A percentile compares a stretch with the other conserved stretches of the same genome.
Conservation (phyloP, 1,140 invertebrate species). For the Hycleus cichorii region DNA sequence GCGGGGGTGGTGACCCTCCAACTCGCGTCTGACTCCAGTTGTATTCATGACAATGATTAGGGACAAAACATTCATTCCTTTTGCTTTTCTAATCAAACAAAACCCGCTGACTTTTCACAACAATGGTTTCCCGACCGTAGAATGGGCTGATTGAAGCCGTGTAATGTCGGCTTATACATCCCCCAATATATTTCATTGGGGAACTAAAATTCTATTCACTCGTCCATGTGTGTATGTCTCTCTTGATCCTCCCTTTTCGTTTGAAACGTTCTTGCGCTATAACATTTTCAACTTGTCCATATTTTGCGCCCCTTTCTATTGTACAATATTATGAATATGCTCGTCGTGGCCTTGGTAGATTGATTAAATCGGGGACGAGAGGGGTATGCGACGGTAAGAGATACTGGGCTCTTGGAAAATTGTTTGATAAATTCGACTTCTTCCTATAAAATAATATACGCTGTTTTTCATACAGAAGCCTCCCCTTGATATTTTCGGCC, state of each 20-base stretch:
- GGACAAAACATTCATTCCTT: constrained; percentile 29
- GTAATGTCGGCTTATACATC: constrained; percentile 35
- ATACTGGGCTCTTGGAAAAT: no score
- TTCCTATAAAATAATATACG: no score
- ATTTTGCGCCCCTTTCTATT: constrained; percentile 20
- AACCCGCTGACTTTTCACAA: constrained; percentile 38
- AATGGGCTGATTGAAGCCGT: constrained; percentile 34
- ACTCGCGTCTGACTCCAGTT: constrained; percentile 10
- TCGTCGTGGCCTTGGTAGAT: constrained; percentile 29
- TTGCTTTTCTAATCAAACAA: constrained; percentile 37
- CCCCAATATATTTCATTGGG: constrained; percentile 22
- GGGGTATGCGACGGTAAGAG: constrained; percentile 1
- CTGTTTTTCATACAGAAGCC: no score
- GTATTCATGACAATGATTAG: constrained; percentile 31
- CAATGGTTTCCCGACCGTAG: constrained; percentile 27
- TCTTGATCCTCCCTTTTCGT: no score
- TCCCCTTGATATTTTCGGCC: constrained; percentile 1
- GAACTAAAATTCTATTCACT: constrained; percentile 20
- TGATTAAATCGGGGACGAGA: constrained; percentile 43
- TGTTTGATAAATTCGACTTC: no score
- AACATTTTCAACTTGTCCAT: constrained; percentile 8
- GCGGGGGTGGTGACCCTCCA: constrained; percentile 1
- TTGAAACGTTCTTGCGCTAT: background rate
- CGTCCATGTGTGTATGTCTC: constrained; percentile 23
- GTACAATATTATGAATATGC: background rate